Base-by-base conservation (phyloP, 2,888 invertebrate species). In the Thyatira batis region DNA sequence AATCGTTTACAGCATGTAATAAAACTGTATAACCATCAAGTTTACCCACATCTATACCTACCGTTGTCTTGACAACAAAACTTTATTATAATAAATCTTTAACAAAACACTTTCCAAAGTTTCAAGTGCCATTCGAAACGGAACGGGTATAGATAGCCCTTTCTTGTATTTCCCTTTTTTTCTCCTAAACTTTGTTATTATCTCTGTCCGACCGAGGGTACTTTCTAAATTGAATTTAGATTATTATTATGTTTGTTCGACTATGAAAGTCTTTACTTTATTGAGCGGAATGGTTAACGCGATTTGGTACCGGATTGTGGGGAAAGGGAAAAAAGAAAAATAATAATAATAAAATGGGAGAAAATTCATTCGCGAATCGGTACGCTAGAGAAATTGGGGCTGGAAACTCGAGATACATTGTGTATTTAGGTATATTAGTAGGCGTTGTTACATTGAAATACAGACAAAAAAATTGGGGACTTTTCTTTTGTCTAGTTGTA, bases 211-310 rank as follows among this genome's bases (percentile, higher is more conserved):
- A 51, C 23, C 53, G 54, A 53, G 54, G 56, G 45, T 55, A 51
- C 60, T 58, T 50, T 48, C 49, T 46, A 65, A 65, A 67, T 65
- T 65, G 62, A 67, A 67, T 67, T 64, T 60, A 57, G 62, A 60
- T 48, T 67, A 65, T 65, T 60, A 67, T 67, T 64, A 65, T 64
- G 61, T 65, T 63, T 60, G 57, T 55, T 62, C 56, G 56, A 55
- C 57, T 63, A 64, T 62, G 56, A 64, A 62, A 56, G 63, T 61
- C 57, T 60, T 67, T 60, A 64, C 57, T 61, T 65, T 61, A 67
- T 61, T 60, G 57, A 53, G 57, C 57, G 55, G 45, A 55, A 55
- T 55, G 51, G 55, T 20, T 45, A 52, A 49, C 55, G 50, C 49
- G 55, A 52, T 55, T 55, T 39, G 52, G 30, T n/a, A 20, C 46